Percentiles rank a stretch among this genome's conserved stretches.
Conservation (phyloP, 2,888 invertebrate species). For the Bombyx huttoni region DNA sequence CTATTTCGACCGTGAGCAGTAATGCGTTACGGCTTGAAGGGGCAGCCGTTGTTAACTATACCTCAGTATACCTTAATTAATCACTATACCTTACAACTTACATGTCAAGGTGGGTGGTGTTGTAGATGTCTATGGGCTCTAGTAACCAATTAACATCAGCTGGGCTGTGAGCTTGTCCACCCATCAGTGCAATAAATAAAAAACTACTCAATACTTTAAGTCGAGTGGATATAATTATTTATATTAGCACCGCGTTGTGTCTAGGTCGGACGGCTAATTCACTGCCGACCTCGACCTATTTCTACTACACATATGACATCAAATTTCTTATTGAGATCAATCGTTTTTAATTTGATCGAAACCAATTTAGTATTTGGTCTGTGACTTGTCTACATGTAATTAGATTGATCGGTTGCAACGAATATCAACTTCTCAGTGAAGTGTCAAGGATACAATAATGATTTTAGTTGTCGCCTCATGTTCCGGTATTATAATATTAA, state of each 20-base stretch:
- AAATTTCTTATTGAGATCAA: conserved; percentile 42
- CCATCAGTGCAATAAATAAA: too few species aligned
- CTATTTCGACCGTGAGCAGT: too few species aligned
- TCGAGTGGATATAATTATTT: conserved; percentile 12
- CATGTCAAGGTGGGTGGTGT: too few species aligned
- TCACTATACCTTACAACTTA: too few species aligned
- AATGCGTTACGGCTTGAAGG: too few species aligned
- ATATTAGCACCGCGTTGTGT: conserved; percentile 19
- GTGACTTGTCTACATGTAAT: background rate
- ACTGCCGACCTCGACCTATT: conserved; percentile 50
- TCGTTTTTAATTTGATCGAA: conserved; percentile 7
- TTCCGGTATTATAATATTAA: background rate
- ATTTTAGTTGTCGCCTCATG: background rate
- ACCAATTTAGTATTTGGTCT: background rate
- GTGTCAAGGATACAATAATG: background rate
- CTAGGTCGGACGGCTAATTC: conserved; percentile 26
- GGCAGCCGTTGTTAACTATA: too few species aligned
- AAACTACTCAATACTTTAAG: conserved; percentile 13
- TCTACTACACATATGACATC: conserved; percentile 29
- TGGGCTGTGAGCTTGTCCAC: too few species aligned
- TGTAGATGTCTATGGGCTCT: too few species aligned
- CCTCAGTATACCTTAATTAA: too few species aligned
- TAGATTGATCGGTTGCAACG: background rate
- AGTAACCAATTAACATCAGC: too few species aligned
- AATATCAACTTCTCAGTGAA: background rate